Evolutionary conservation across 2,113 vertebrate genomes (phyloP).

Genomic region (Cyanoramphus novaezelandiae): DNA sequence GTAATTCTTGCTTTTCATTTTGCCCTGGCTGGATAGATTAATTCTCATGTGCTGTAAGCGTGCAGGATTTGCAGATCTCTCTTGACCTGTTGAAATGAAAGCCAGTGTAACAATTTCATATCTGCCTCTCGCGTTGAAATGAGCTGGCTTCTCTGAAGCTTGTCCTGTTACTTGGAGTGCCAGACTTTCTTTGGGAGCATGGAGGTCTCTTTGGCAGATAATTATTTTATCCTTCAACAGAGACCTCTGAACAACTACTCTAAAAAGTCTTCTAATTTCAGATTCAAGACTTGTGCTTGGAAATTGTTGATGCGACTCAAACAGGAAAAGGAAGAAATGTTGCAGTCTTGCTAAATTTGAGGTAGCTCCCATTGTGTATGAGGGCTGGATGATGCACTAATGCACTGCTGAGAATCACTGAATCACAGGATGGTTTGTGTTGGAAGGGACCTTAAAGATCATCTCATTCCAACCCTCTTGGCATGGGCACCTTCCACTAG

Average conservation of each 20-base stretch:
- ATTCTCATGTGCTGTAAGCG: neutral
- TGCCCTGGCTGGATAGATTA: neutral
- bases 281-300: neutral
- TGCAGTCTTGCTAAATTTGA: neutral
- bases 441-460: neutral
- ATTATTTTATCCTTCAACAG: neutral
- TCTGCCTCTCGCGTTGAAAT: neutral
- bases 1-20: neutral
- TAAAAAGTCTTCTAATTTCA: neutral
- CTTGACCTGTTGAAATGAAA: constrained; percentile 16
- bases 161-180: neutral
- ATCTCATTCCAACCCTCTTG: neutral
- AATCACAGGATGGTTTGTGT: neutral
- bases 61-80: neutral
- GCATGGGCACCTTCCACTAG: neutral
- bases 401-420: neutral
- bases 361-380: neutral
- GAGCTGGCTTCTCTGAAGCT: neutral
- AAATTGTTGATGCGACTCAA: neutral
- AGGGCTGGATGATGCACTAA: neutral
- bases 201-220: neutral
- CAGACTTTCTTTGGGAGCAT: neutral
- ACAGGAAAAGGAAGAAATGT: neutral
- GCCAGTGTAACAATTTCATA: neutral
- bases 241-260: neutral